Percentiles rank a stretch among this genome's conserved stretches.
These are phyloP conservation scores for Calyptomena viridis DNA, from an alignment of 2,113 vertebrate species.

Conservation along the genomic window DNA sequence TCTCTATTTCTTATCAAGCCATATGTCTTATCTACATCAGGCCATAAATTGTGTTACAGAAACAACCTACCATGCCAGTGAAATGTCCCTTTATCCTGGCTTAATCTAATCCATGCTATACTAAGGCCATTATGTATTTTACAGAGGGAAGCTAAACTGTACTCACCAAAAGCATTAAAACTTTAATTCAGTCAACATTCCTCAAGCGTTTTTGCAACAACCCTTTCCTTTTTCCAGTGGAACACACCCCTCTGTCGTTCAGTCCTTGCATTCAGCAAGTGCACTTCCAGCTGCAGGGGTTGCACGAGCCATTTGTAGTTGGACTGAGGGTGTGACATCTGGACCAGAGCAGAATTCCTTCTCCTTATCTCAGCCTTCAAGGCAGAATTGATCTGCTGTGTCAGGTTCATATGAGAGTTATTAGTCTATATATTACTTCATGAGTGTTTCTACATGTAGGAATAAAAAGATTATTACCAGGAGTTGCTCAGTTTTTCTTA, in stretches of 20 bases:
- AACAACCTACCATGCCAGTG: neutral
- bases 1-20: neutral
- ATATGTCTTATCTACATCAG: neutral
- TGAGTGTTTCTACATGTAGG: fast-evolving
- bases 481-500: neutral
- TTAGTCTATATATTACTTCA: neutral
- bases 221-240: fast-evolving
- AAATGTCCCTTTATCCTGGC: neutral
- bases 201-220: neutral
- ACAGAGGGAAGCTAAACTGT: neutral
- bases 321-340: neutral
- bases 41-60: neutral
- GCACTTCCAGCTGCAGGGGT: neutral
- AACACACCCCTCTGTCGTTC: neutral
- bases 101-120: neutral
- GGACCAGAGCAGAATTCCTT: neutral
- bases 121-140: neutral
- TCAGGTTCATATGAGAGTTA: neutral
- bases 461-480: neutral
- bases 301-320: neutral
- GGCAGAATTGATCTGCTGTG: neutral
- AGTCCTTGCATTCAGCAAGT: neutral
- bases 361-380: neutral
- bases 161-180: neutral
- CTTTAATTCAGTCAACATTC: neutral